Conservation (phyloP, 2,797 vertebrate genomes). For the Mastacembelus armatus region DNA sequence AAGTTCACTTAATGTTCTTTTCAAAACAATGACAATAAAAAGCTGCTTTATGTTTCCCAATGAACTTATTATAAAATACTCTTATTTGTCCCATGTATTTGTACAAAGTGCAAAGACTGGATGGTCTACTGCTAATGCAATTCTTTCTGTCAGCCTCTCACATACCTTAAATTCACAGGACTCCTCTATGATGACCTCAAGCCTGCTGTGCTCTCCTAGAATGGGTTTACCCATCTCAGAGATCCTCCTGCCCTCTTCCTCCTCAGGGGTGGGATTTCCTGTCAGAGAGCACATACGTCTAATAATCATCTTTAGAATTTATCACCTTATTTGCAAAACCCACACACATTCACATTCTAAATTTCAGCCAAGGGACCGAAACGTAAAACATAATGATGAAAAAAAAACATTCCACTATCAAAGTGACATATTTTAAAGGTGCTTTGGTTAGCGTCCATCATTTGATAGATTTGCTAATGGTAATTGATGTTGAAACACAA, state of each 20-base stretch:
- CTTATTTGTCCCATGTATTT: not conserved
- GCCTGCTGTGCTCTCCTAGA: conserved; percentile 87
- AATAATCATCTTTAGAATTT: not conserved
- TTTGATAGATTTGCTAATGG: not conserved
- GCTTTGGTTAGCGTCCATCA: conserved; percentile 24
- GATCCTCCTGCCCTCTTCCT: conserved; percentile 89
- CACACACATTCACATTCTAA: not conserved
- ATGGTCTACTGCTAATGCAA: not conserved
- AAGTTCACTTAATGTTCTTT: not conserved
- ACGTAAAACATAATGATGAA: not conserved
- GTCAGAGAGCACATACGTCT: conserved; percentile 9
- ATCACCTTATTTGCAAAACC: not conserved
- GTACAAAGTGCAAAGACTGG: not conserved
- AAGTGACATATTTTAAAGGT: conserved; percentile 8
- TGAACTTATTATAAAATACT: not conserved
- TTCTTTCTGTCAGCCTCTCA: conserved; percentile 9
- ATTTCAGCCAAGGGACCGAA: conserved; percentile 6
- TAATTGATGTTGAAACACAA: too few relatives aligned
- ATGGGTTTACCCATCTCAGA: conserved; percentile 93
- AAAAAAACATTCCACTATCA: not conserved
- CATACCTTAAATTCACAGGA: conserved; percentile 92
- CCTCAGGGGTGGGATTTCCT: conserved; percentile 82
- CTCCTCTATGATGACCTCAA: conserved; percentile 92
- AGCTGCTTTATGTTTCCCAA: not conserved
- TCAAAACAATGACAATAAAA: not conserved